A percentile compares a stretch with the other conserved stretches of the same genome.
phyloP scores from a whole-genome alignment of 2,888 invertebrate genomes.

The Peribatodes rhomboidaria region DNA sequence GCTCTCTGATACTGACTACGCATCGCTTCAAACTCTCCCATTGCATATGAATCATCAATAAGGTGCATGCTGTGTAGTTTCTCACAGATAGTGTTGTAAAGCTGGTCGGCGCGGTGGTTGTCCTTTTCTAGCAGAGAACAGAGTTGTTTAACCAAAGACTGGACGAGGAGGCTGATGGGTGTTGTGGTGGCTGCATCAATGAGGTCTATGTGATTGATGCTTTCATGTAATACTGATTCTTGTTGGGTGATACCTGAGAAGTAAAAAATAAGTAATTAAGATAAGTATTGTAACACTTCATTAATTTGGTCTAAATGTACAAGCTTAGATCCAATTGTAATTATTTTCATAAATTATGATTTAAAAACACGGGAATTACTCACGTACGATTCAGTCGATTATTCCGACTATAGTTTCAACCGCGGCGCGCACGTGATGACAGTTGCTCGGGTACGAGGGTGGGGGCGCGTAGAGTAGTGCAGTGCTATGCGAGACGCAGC shows the following conservation, averaged over 20 bases:
- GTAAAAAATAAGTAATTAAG: neutral
- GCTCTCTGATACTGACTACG: slow-evolving; percentile 89
- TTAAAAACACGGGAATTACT: too few species aligned
- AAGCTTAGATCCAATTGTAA: too few species aligned
- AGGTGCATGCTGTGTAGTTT: slow-evolving; percentile 89
- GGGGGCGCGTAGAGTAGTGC: too few species aligned
- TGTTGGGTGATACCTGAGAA: slow-evolving; percentile 73
- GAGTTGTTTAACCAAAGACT: slow-evolving; percentile 89
- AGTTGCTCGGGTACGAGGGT: too few species aligned
- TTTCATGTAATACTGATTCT: slow-evolving; percentile 71
- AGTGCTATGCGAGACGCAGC: too few species aligned
- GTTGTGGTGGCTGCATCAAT: slow-evolving; percentile 80
- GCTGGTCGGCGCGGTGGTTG: slow-evolving; percentile 82
- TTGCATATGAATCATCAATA: slow-evolving; percentile 89
- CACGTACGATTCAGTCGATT: too few species aligned
- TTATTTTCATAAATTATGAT: too few species aligned
- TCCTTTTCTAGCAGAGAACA: slow-evolving; percentile 89
- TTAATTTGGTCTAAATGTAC: too few species aligned
- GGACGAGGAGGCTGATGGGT: slow-evolving; percentile 89
- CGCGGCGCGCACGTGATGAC: too few species aligned
- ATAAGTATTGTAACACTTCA: neutral
- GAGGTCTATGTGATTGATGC: slow-evolving; percentile 73
- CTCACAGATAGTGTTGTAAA: slow-evolving; percentile 89
- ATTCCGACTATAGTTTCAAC: too few species aligned
- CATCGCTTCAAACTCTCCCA: slow-evolving; percentile 90